Evolutionary conservation across 2,797 vertebrate species (phyloP).

Genomic region (Coluber constrictor): DNA sequence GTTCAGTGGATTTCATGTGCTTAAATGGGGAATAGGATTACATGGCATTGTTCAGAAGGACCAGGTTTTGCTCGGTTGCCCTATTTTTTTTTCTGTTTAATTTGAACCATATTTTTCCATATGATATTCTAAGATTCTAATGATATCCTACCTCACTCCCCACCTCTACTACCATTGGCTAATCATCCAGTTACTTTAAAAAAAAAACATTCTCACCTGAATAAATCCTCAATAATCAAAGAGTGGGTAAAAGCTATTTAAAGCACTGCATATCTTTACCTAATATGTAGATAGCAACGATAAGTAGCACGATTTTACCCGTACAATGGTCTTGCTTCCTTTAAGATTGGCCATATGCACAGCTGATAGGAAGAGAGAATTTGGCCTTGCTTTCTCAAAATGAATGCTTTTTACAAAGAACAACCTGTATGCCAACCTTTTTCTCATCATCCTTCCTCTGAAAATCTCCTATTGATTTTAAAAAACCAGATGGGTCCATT

Average conservation of each 20-base stretch:
- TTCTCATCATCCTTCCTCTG: neutral
- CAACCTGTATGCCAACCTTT: conserved; percentile 20
- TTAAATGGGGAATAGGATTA: neutral
- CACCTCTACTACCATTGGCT: fast-evolving
- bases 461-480: conserved; percentile 20
- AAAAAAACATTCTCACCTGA: fast-evolving
- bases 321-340: conserved; percentile 9
- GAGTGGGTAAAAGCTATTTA: conserved; percentile 16
- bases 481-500: conserved; percentile 4
- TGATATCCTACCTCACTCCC: neutral
- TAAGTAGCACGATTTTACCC: neutral
- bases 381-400: conserved; percentile 17
- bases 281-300: neutral
- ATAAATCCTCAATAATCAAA: fast-evolving
- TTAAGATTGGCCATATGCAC: conserved; percentile 13
- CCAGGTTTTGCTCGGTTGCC: neutral
- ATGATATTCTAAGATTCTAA: neutral
- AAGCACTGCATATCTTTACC: neutral
- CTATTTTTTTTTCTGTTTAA: neutral
- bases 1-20: neutral
- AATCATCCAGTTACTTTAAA: neutral
- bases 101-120: neutral
- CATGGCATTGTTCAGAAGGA: neutral
- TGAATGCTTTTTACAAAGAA: neutral
- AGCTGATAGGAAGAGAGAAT: neutral